These are phyloP conservation scores for Helostoma temminkii DNA, from an alignment of 2,797 vertebrate genomes.

Conservation along the genomic window DNA sequence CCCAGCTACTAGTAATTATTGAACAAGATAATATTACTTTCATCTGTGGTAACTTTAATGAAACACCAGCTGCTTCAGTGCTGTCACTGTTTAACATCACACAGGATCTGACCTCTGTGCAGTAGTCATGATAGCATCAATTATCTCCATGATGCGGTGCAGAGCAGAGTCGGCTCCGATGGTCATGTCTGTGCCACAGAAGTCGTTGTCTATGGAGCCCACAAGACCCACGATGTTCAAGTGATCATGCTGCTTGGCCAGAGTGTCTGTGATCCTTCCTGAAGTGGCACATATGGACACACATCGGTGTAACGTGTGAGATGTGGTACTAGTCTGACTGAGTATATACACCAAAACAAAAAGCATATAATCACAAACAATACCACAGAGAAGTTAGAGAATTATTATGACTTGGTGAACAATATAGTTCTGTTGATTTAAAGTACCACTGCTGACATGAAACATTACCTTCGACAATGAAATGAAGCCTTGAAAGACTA, in stretches of 20 bases:
- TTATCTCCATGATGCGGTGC: slow-evolving; percentile 95
- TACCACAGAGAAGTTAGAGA: no score
- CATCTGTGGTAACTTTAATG: background rate
- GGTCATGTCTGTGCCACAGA: slow-evolving; percentile 98
- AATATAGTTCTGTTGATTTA: no score
- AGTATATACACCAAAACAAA: background rate
- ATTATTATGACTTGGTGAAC: background rate
- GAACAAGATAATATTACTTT: background rate
- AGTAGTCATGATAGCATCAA: slow-evolving; percentile 94
- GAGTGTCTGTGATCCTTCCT: slow-evolving; percentile 90
- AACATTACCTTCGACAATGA: background rate
- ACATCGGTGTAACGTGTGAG: background rate
- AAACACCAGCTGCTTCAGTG: slow-evolving; percentile 6
- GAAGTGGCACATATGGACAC: slow-evolving; percentile 7
- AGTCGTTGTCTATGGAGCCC: slow-evolving; percentile 97
- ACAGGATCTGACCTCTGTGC: slow-evolving; percentile 88
- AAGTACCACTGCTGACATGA: background rate
- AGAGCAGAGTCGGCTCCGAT: slow-evolving; percentile 95
- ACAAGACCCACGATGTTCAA: slow-evolving; percentile 96
- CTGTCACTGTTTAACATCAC: slow-evolving; percentile 3
- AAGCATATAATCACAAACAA: no score
- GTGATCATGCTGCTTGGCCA: slow-evolving; percentile 83
- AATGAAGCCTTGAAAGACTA: background rate
- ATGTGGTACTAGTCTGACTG: background rate
- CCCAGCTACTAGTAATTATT: background rate